phyloP scores from a whole-genome alignment of 1,140 invertebrate species.

The Lucilia cuprina region DNA sequence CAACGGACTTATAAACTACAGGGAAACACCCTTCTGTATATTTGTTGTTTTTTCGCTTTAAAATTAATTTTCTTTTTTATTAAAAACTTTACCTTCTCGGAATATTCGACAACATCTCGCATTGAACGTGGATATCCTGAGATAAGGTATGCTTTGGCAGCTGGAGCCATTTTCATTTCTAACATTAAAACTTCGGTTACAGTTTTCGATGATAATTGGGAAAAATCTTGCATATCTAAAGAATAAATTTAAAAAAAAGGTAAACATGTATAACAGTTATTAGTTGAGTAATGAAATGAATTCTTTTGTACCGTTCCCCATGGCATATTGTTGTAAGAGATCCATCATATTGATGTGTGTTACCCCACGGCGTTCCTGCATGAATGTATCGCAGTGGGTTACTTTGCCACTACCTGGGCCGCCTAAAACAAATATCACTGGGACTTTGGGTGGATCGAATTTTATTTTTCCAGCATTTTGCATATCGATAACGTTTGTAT shows the following conservation, averaged over 20 bases:
- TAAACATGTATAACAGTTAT: background rate
- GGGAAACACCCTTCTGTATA: background rate
- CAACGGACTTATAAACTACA: background rate
- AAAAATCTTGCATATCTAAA: conserved; percentile 84
- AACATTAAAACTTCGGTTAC: conserved; percentile 89
- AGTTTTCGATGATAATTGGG: conserved; percentile 81
- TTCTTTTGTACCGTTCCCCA: conserved; percentile 77
- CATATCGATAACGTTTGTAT: conserved; percentile 63
- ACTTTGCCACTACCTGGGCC: conserved; percentile 92
- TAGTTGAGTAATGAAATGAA: background rate
- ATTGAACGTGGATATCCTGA: conserved; percentile 95
- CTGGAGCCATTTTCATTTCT: conserved; percentile 91
- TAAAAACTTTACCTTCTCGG: conserved; percentile 76
- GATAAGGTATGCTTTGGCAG: conserved; percentile 90
- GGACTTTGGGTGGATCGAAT: conserved; percentile 82
- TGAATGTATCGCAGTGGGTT: conserved; percentile 88
- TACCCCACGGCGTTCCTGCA: conserved; percentile 82
- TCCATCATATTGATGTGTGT: conserved; percentile 92
- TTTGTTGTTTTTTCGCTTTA: background rate
- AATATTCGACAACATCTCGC: conserved; percentile 89
- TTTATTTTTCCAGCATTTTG: conserved; percentile 80
- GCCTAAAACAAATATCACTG: conserved; percentile 87
- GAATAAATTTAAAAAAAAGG: conserved; percentile 27
- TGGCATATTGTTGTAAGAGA: conserved; percentile 83
- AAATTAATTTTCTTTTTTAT: background rate